Conservation (phyloP, 2,113 vertebrate genomes). For the Catagonus wagneri region DNA sequence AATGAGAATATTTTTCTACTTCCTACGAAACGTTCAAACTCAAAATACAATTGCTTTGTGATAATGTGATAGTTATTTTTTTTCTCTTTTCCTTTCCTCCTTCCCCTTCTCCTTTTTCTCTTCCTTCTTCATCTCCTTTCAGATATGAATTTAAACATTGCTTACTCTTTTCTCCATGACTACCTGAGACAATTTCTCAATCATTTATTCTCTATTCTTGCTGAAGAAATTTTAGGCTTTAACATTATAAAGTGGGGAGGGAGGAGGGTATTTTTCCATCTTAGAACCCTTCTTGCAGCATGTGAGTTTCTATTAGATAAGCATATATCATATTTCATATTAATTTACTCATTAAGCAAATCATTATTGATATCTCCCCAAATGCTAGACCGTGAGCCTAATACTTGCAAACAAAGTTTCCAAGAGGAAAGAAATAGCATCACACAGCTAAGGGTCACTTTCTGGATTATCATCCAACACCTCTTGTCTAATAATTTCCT, state of each 20-base stretch:
- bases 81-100: neutral
- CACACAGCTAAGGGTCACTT: neutral
- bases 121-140: neutral
- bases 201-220: neutral
- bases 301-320: neutral
- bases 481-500: neutral
- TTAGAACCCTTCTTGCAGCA: neutral
- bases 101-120: neutral
- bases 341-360: constrained; percentile 4
- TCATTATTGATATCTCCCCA: neutral
- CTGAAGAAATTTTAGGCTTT: neutral
- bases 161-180: neutral
- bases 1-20: neutral
- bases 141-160: neutral
- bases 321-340: neutral
- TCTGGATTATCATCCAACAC: too few species aligned
- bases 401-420: neutral
- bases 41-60: neutral
- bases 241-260: neutral
- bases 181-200: neutral
- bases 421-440: neutral
- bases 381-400: neutral
- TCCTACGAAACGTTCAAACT: neutral
- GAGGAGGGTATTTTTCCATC: neutral
- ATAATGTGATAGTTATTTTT: neutral